Evolutionary conservation across 2,888 invertebrate genomes (phyloP).

Genomic region (Microplitis manilae): DNA sequence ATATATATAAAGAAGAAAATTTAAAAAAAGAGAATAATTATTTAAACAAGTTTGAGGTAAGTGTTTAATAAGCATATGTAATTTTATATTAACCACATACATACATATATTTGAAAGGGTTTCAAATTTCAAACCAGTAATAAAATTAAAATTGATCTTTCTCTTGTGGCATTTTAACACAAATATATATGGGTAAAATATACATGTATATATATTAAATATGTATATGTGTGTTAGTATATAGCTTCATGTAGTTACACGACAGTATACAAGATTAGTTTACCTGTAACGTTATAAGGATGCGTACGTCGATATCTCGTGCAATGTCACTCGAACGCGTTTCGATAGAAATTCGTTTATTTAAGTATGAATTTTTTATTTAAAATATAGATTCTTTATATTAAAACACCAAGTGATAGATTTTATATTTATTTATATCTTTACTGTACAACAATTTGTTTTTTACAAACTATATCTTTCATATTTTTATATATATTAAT

Average conservation of each 20-base stretch:
- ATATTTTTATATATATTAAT: too few relatives aligned
- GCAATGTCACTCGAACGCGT: conserved; percentile 52
- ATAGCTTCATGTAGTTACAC: not conserved
- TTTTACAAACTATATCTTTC: too few relatives aligned
- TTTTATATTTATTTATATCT: too few relatives aligned
- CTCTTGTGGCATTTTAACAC: not conserved
- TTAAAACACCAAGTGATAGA: too few relatives aligned
- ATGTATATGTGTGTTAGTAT: not conserved
- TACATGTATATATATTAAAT: not conserved
- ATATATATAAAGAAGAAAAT: too few relatives aligned
- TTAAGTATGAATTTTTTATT: not conserved
- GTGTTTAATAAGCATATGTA: too few relatives aligned
- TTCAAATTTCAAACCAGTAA: conserved; percentile 68
- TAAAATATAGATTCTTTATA: not conserved
- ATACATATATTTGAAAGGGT: conserved; percentile 49
- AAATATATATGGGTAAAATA: not conserved
- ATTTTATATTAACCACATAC: too few relatives aligned
- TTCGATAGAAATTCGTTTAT: not conserved
- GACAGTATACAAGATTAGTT: conserved; percentile 54
- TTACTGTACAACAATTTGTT: too few relatives aligned
- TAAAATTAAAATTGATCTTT: conserved; percentile 61
- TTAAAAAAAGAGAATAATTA: too few relatives aligned
- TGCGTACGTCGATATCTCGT: conserved; percentile 48
- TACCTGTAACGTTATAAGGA: conserved; percentile 41
- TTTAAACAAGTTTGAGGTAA: too few relatives aligned